Percentiles rank a stretch among this genome's conserved stretches.
These are phyloP conservation scores for Spodoptera exigua DNA, from an alignment of 2,888 invertebrate species.

Conservation along the genomic window DNA sequence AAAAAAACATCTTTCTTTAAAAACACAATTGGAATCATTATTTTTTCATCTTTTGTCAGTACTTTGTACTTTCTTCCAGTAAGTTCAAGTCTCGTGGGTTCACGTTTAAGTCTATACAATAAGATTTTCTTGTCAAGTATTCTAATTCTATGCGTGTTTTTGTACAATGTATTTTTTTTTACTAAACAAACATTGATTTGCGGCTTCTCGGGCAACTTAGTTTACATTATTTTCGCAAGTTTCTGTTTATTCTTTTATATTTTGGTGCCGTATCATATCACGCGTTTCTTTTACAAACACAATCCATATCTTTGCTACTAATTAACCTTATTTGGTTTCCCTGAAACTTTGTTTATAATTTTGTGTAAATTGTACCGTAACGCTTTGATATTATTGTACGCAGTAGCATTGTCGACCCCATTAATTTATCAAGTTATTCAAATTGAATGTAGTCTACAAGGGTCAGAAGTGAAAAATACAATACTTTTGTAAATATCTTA, in stretches of 20 bases:
- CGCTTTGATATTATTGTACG: conserved; percentile 8
- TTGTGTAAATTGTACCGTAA: conserved; percentile 1
- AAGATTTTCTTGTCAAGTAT: conserved; percentile 13
- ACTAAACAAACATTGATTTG: conserved; percentile 27
- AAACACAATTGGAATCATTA: too few relatives aligned
- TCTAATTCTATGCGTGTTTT: conserved; percentile 7
- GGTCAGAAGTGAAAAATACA: conserved; percentile 1
- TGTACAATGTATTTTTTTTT: conserved; percentile 17
- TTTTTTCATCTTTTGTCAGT: conserved; percentile 5
- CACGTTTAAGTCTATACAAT: conserved; percentile 12
- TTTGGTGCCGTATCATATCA: conserved; percentile 23
- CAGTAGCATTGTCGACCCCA: too few relatives aligned
- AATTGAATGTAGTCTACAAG: too few relatives aligned
- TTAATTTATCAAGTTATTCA: too few relatives aligned
- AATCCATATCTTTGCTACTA: conserved; percentile 30
- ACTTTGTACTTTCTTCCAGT: not conserved
- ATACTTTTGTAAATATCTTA: not conserved
- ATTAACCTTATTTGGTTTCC: conserved; percentile 27
- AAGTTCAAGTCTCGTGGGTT: not conserved
- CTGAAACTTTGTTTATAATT: conserved; percentile 26
- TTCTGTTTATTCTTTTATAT: conserved; percentile 32
- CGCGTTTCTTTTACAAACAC: conserved; percentile 31
- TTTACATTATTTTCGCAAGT: conserved; percentile 21
- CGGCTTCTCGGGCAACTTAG: conserved; percentile 7
- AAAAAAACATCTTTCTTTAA: too few relatives aligned